phyloP scores from a whole-genome alignment of 2,797 vertebrate species.

The Lepidocolaptes lacrymiger region DNA sequence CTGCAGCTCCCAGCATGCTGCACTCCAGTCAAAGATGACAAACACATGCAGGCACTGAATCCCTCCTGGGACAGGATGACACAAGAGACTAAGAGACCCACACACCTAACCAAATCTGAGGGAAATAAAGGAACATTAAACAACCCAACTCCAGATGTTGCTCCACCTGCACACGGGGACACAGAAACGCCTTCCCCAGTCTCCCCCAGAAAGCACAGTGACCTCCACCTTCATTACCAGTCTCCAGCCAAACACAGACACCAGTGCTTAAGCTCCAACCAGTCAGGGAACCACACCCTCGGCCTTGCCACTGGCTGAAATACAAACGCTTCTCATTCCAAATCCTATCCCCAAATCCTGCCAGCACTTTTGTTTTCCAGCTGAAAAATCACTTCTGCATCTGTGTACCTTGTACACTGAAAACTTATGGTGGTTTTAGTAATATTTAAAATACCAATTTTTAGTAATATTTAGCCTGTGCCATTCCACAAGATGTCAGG shows the following conservation, averaged over 20 bases:
- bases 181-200: fast-evolving
- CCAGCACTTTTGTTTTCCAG: neutral
- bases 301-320: slow-evolving; percentile 10
- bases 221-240: neutral
- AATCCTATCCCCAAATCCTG: slow-evolving; percentile 5
- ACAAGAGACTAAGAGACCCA: neutral
- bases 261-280: neutral
- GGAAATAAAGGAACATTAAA: neutral
- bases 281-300: slow-evolving; percentile 46
- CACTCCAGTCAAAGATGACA: neutral
- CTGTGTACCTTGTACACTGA: neutral
- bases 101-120: neutral
- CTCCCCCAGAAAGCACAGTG: neutral
- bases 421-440: neutral
- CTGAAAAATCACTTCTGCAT: neutral
- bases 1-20: neutral
- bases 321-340: neutral
- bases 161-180: neutral
- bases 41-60: neutral
- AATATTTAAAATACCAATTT: neutral
- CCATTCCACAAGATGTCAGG: neutral
- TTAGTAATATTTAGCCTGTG: neutral
- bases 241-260: neutral
- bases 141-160: neutral
- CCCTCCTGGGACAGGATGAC: neutral